Base-by-base conservation (phyloP, 1,140 invertebrate species). In the Anadara kagoshimensis region DNA sequence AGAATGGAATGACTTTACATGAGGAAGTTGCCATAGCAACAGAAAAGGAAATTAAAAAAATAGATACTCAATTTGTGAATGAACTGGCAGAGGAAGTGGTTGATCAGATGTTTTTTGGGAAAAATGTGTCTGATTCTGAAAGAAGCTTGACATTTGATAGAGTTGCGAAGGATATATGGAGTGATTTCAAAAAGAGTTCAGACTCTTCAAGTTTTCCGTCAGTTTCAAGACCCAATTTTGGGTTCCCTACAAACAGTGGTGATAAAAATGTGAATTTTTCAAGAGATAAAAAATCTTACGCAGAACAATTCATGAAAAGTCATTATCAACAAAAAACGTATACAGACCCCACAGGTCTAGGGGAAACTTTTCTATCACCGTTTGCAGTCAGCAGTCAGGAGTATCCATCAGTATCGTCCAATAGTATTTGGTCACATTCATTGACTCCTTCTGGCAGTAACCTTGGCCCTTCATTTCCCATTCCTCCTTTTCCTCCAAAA, bases 31-130 rank as follows among this genome's bases (percentile, higher is more conserved):
- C 20, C 12, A 58, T 64, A 41, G 66, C 73, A 22, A 62, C 66
- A 43, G 66, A 69, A 36, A 45, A 61, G 22, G 73, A 75, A 65
- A 69, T 61, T 12, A 36, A 63, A 56, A 61, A 61, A 20, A 69
- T 69, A 29, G 79, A 81, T 54, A 58, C 56, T 54, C 53, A 73
- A 59, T 69, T 75, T 61, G 74, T 81, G 49, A 43, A 69, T 10
- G 76, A 78, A 57, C 43, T 81, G 26, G 74, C 76, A n/a, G 69
- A 76, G n/a, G 69, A 78, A 41, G 76, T 78, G n/a, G 69, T 81
- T 47, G 61, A 73, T 29, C 63, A 73, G 56, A 64, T 81, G 53
- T 63, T 59, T 45, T 66, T 62, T 44, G 76, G 74, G 18, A 76
- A 69, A 51, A 67, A 26, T 24, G 73, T 76, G 18, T 66, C 72